These are phyloP conservation scores for Gymnocheta viridis DNA, from an alignment of 2,888 invertebrate genomes.

Conservation along the genomic window DNA sequence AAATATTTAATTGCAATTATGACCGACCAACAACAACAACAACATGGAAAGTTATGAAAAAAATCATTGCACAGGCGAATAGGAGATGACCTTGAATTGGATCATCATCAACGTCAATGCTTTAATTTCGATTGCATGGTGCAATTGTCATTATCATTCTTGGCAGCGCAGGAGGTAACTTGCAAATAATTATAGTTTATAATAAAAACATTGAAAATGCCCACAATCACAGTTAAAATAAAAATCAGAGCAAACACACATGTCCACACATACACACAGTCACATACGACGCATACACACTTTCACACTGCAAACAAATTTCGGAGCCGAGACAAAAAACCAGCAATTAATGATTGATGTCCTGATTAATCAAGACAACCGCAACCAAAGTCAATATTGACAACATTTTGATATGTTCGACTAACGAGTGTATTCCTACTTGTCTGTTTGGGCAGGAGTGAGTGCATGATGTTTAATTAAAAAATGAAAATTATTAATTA, in stretches of 20 bases:
- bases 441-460: neutral
- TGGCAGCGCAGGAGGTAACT: conserved; percentile 36
- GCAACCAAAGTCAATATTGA: conserved; percentile 65
- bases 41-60: neutral
- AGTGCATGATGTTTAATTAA: conserved; percentile 10
- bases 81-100: conserved; percentile 55
- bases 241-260: neutral
- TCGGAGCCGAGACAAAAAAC: neutral
- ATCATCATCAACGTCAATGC: conserved; percentile 14
- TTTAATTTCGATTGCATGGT: neutral
- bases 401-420: conserved; percentile 39
- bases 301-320: neutral
- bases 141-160: conserved; percentile 29
- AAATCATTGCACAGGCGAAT: conserved; percentile 36
- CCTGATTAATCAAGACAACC: conserved; percentile 63
- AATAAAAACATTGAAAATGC: conserved; percentile 31
- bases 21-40: neutral
- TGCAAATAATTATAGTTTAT: conserved; percentile 52
- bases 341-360: conserved; percentile 65
- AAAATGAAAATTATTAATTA: conserved; percentile 58
- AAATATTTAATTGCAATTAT: conserved; percentile 49
- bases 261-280: neutral
- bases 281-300: neutral
- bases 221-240: conserved; percentile 4
- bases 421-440: neutral